Base-by-base conservation (phyloP, 2,888 invertebrate genomes). In the Gymnocheta viridis region DNA sequence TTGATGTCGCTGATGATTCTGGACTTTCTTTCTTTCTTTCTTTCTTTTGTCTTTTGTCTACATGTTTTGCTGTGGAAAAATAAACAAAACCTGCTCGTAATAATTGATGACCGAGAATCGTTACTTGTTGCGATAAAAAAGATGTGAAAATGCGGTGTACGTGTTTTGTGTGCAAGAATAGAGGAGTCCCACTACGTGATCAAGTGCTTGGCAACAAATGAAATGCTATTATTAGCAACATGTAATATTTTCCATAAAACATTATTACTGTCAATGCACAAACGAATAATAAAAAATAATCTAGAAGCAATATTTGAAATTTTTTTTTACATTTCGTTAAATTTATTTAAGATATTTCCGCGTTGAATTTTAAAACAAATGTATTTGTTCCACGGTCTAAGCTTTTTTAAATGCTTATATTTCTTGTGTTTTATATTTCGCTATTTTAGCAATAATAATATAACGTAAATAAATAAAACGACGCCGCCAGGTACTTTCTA, bases 101-200 rank as follows among this genome's bases (percentile, higher is more conserved):
- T 74, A 74, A 81, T 64, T 69, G 62, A 62, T 74, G 74, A 69
- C 41, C 54, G 22, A 14, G 17, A 44, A 24, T 35, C 14, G 12
- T 32, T 22, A 35, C n/a, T 22, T 67, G 49, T 27, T 54, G 22
- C 10, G n/a, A 24, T 41, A 41, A 27, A 17, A 47, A 76, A 17
- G 27, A 14, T 29, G 4, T 29, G 29, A 19, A 19, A 12, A 58
- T 54, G 32, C 10, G 3, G 2, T 17, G 14, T 22, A 14, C 22
- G 24, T n/a, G 22, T n/a, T 22, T 9, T 2, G 22, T 12, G 1
- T 4, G 10, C 2, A 24, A 32, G 19, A 47, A 51, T 19, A 60
- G n/a, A 49, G 44, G 24, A 22, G 41, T 66, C 66, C 66, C 35
- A 62, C 24, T 62, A 81, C 81, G 81, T 81, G 81, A 81, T 54